Conservation (phyloP, 1,140 invertebrate genomes). For the Trichonephila clavipes region DNA sequence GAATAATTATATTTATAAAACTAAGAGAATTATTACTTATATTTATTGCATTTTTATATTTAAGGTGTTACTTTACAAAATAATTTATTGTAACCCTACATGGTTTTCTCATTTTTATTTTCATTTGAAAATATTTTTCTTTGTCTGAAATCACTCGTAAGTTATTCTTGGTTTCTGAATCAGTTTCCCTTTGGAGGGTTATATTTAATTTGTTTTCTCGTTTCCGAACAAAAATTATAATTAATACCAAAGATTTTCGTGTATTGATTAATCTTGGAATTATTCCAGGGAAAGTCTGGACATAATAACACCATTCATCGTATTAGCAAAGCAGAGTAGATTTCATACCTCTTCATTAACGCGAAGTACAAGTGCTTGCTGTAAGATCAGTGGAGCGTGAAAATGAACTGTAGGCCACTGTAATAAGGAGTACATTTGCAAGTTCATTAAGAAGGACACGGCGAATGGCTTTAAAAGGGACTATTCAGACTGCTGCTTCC, state of each 20-base stretch:
- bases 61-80: too few species aligned
- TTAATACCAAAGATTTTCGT: not conserved
- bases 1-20: too few species aligned
- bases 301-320: not conserved
- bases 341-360: slow-evolving; percentile 48
- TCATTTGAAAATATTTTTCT: too few species aligned
- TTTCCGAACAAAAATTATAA: not conserved
- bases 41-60: too few species aligned
- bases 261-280: not conserved
- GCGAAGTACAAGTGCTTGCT: not conserved
- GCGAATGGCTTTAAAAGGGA: not conserved
- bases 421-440: not conserved
- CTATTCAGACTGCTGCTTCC: not conserved
- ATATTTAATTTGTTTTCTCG: not conserved
- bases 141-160: too few species aligned
- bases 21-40: too few species aligned
- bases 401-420: not conserved
- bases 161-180: too few species aligned
- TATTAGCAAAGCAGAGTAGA: slow-evolving; percentile 35
- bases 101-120: too few species aligned
- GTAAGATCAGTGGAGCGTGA: slow-evolving; percentile 26
- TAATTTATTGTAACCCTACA: too few species aligned
- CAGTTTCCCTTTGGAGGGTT: not conserved
- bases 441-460: not conserved
- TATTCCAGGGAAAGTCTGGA: not conserved